Evolutionary conservation across 1,140 invertebrate genomes (phyloP), one percentile per base, ranked within the genome.

Genomic region (Hylyphantes graminicola): DNA sequence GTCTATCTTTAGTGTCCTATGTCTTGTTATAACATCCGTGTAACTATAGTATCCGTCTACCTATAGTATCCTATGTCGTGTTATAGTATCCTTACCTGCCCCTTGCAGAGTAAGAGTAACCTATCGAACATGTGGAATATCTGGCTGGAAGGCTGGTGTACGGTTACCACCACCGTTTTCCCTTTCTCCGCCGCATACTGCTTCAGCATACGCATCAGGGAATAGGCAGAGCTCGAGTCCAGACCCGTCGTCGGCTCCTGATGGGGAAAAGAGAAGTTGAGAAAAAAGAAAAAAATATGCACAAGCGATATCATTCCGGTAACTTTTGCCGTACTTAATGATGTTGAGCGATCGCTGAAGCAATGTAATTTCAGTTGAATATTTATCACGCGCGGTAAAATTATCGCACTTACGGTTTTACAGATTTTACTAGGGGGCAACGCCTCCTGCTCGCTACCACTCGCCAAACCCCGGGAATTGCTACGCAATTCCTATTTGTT

Each of bases 41-140:
- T n/a, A n/a, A n/a, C n/a, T n/a, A n/a, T n/a, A n/a, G 35, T 61
- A 61, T 61, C 17, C 17, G 9, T 17, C 59, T 10, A 10, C 6
- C 59, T 6, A 15, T 7, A 35, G 1, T 35, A 35, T 35, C 35
- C 35, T 35, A 35, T 5, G 35, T 35, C 35, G 1, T 35, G 35
- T 35, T 5, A 35, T 5, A 35, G 35, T 35, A 48, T 10, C 86
- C 85, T 87, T 87, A 91, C 90, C 88, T 94, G 92, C 63, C 95
- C 95, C 80, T 93, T 92, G 87, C 93, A 93, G 12, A 96, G 89
- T 21, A 96, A 89, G 15, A 96, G 89, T 67, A 96, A 89, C 88
- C 94, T 94, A 89, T 94, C 94, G 88, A 96, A 95, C 91, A 94
- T 93, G 89, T 95, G 94, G 89, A 96, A 96, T 89, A 96, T 95